Conservation (phyloP, 2,797 vertebrate genomes). For the Philypnodon macrostomus region DNA sequence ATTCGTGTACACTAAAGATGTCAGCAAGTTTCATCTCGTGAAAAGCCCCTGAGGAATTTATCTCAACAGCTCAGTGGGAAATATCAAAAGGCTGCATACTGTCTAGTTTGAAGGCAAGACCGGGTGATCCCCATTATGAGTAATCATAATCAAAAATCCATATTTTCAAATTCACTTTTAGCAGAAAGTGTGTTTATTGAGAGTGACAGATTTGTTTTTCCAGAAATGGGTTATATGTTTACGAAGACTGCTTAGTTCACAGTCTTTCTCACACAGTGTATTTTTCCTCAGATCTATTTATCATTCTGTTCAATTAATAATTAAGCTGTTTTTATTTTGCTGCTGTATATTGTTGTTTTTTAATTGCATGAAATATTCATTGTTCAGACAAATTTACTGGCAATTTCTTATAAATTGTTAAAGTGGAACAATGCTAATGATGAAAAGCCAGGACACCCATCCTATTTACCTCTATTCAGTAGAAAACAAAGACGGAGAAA, state of each 20-base stretch:
- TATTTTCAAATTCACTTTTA: slow-evolving; percentile 71
- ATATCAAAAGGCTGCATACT: slow-evolving; percentile 63
- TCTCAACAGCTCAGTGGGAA: slow-evolving; percentile 51
- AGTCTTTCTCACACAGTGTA: slow-evolving; percentile 65
- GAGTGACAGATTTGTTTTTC: slow-evolving; percentile 76
- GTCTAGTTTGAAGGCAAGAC: slow-evolving; percentile 46
- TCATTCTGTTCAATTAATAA: slow-evolving; percentile 84
- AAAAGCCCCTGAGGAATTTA: slow-evolving; percentile 59
- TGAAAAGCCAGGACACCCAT: slow-evolving; percentile 80
- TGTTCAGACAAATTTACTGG: slow-evolving; percentile 76
- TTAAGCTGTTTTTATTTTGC: slow-evolving; percentile 84
- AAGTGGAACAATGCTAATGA: slow-evolving; percentile 84
- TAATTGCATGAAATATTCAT: slow-evolving; percentile 84
- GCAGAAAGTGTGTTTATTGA: slow-evolving; percentile 60
- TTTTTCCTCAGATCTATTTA: slow-evolving; percentile 77
- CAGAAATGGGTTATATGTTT: slow-evolving; percentile 80
- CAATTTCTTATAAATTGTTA: slow-evolving; percentile 84
- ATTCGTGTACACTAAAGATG: slow-evolving; percentile 54
- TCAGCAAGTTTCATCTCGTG: slow-evolving; percentile 65
- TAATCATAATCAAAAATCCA: slow-evolving; percentile 79
- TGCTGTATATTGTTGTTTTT: slow-evolving; percentile 81
- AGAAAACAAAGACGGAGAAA: slow-evolving; percentile 68
- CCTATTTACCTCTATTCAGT: slow-evolving; percentile 79
- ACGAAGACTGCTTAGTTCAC: slow-evolving; percentile 72
- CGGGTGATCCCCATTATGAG: slow-evolving; percentile 70